These are phyloP conservation scores for Lissonota sp. DNA, from an alignment of 2,888 invertebrate species.

Conservation along the genomic window DNA sequence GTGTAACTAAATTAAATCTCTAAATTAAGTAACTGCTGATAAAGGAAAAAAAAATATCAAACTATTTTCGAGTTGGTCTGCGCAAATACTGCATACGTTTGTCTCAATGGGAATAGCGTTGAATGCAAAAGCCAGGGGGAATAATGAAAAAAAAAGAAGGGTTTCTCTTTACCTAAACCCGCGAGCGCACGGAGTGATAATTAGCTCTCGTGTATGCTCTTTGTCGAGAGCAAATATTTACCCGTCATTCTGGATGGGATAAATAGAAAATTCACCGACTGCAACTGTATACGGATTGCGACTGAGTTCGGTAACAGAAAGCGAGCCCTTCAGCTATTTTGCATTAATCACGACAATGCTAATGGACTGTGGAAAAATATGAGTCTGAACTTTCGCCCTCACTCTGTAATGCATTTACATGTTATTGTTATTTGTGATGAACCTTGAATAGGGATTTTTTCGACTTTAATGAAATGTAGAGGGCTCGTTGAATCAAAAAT, in stretches of 20 bases:
- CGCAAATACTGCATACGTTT: no score
- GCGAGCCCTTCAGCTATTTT: background rate
- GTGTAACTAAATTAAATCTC: no score
- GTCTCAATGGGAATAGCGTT: no score
- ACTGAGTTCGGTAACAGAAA: background rate
- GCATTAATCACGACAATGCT: constrained; percentile 29
- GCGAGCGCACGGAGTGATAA: constrained; percentile 23
- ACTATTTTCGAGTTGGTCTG: no score
- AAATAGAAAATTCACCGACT: constrained; percentile 36
- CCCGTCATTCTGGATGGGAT: background rate
- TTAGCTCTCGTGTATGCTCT: constrained; percentile 35
- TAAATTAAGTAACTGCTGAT: no score
- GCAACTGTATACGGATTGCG: no score
- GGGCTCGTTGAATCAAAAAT: background rate
- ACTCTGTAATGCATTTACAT: no score
- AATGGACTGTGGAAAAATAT: constrained; percentile 1
- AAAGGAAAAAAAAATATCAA: no score
- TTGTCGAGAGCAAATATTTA: constrained; percentile 47
- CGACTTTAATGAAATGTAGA: no score
- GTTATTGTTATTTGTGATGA: no score
- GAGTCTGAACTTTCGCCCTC: background rate
- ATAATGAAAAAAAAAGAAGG: constrained; percentile 7
- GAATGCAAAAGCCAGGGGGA: no score
- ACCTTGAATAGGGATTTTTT: no score
- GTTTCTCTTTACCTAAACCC: constrained; percentile 40